Evolutionary conservation across 2,888 invertebrate species (phyloP).

Genomic region (Leucophenga maculata): DNA sequence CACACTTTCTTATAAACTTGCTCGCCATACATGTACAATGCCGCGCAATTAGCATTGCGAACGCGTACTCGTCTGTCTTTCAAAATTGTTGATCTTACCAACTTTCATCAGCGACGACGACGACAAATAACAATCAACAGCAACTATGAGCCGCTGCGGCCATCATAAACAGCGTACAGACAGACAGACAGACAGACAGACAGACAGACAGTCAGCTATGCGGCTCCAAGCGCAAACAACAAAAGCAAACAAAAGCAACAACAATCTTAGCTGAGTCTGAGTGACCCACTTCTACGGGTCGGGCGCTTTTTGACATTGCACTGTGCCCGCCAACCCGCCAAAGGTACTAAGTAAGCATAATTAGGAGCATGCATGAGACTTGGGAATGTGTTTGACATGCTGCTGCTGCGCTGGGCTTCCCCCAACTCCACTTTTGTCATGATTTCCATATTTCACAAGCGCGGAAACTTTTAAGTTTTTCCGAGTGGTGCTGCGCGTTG

Average conservation of each 20-base stretch:
- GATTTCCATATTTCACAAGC: not conserved
- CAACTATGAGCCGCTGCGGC: constrained; percentile 8
- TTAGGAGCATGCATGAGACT: constrained; percentile 12
- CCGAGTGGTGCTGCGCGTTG: too few relatives aligned
- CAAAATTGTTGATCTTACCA: constrained; percentile 27
- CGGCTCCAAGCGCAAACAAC: not conserved
- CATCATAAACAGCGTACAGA: constrained; percentile 16
- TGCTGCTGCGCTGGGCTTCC: too few relatives aligned
- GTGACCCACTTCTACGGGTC: constrained; percentile 9
- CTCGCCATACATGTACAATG: constrained; percentile 37
- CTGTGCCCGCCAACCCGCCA: constrained; percentile 4
- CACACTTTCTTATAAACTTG: not conserved
- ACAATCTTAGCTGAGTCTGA: constrained; percentile 1
- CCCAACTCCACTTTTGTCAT: not conserved
- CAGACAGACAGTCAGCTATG: not conserved
- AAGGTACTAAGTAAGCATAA: constrained; percentile 24
- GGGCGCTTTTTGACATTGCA: not conserved
- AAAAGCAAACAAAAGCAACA: constrained; percentile 1
- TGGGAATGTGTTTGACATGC: constrained; percentile 6
- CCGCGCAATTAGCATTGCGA: constrained; percentile 50
- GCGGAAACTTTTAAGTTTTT: not conserved
- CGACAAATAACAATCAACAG: constrained; percentile 45
- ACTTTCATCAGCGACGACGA: constrained; percentile 52
- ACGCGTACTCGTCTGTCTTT: constrained; percentile 24
- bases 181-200: not conserved